Percentiles rank a stretch among this genome's conserved stretches.
Evolutionary conservation across 2,888 invertebrate genomes (phyloP).

Genomic region (Macrostomum cliftonense): DNA sequence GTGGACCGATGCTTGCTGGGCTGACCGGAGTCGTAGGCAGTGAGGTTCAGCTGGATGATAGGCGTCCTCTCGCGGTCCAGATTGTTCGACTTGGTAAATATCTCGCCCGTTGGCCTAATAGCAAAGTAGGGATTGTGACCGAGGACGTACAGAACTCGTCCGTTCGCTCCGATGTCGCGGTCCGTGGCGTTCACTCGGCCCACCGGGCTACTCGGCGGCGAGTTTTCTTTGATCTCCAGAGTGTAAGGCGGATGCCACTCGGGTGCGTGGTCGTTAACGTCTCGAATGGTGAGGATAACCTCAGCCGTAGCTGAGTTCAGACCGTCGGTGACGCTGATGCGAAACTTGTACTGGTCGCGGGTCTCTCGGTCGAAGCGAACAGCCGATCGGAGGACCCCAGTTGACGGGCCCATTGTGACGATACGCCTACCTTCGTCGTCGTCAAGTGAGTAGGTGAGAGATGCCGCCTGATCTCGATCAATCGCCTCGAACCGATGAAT

Average conservation of each 20-base stretch:
- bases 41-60: slow-evolving; percentile 4
- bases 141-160: neutral
- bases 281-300: neutral
- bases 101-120: slow-evolving; percentile 3
- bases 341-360: neutral
- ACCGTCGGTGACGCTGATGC: slow-evolving; percentile 2
- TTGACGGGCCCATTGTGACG: slow-evolving; percentile 1
- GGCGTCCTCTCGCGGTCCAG: slow-evolving; percentile 4
- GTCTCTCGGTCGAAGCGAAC: slow-evolving; percentile 5
- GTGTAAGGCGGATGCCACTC: slow-evolving; percentile 1
- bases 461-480: neutral
- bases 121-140: neutral
- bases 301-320: slow-evolving; percentile 1
- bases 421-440: neutral
- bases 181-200: slow-evolving; percentile 4
- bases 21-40: slow-evolving; percentile 4
- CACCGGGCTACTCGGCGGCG: slow-evolving; percentile 1
- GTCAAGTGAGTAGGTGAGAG: no score
- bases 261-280: slow-evolving; percentile 6
- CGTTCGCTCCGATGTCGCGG: slow-evolving; percentile 1
- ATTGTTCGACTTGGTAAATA: slow-evolving; percentile 1
- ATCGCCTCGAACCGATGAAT: slow-evolving; percentile 4
- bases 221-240: slow-evolving; percentile 4
- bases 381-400: neutral
- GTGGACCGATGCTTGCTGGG: neutral